phyloP scores from a whole-genome alignment of 2,888 invertebrate species.

The Strigamia maritima region DNA sequence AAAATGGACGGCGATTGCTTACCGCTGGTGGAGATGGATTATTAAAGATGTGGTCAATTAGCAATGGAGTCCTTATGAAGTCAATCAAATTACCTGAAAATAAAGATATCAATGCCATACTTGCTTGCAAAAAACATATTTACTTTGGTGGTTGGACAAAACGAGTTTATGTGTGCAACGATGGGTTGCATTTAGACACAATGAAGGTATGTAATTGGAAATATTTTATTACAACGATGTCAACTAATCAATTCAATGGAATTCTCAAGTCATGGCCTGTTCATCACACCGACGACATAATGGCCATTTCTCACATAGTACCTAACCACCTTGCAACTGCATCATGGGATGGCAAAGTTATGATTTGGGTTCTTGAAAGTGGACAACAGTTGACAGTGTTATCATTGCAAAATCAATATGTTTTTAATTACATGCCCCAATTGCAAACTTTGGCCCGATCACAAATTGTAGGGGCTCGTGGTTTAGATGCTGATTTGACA shows the following conservation, averaged over 20 bases:
- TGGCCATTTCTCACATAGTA: neutral
- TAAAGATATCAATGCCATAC: neutral
- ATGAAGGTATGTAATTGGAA: neutral
- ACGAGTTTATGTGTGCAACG: neutral
- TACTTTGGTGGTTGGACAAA: conserved; percentile 5
- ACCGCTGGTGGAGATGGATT: conserved; percentile 1
- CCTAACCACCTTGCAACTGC: neutral
- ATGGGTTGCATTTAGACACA: neutral
- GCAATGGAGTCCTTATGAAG: neutral
- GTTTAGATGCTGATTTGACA: too few species aligned
- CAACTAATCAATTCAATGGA: neutral
- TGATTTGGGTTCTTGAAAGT: neutral
- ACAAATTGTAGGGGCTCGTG: neutral
- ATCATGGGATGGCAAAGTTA: conserved; percentile 35
- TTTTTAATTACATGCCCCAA: neutral
- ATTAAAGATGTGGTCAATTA: conserved; percentile 26
- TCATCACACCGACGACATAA: conserved; percentile 28
- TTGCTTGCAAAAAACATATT: neutral
- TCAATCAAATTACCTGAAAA: neutral
- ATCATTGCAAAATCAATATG: neutral
- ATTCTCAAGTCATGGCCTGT: neutral
- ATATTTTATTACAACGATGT: neutral
- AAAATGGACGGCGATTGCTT: neutral
- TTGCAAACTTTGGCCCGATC: neutral
- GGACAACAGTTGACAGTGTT: neutral